Percentiles rank a stretch among this genome's conserved stretches.
These are phyloP conservation scores for Columba guinea DNA, from an alignment of 2,797 vertebrate genomes.

Conservation along the genomic window DNA sequence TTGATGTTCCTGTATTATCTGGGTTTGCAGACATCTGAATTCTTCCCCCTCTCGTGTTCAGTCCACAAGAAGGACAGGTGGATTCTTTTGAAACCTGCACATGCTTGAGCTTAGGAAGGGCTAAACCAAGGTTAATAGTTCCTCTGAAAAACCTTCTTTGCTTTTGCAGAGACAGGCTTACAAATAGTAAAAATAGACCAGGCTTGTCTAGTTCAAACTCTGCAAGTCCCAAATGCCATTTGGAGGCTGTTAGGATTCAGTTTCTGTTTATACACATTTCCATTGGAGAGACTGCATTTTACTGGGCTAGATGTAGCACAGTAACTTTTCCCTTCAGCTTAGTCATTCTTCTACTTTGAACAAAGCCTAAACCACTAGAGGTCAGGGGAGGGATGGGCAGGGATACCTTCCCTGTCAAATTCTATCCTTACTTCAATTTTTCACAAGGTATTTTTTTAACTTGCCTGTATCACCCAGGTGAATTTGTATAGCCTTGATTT, in stretches of 20 bases:
- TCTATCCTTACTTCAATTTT: no score
- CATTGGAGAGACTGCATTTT: neutral
- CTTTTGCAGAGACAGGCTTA: neutral
- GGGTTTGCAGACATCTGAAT: neutral
- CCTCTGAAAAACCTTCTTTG: neutral
- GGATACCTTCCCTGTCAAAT: neutral
- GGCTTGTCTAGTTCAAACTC: neutral
- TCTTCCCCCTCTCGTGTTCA: neutral
- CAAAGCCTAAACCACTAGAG: constrained; percentile 1
- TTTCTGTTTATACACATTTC: neutral
- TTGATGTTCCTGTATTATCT: neutral
- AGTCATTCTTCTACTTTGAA: neutral
- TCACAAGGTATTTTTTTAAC: neutral
- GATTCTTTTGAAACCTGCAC: neutral
- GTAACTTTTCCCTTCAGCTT: neutral
- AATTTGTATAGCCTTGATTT: neutral
- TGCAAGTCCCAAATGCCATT: neutral
- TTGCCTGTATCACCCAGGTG: neutral
- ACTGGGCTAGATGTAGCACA: neutral
- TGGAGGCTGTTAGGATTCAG: neutral
- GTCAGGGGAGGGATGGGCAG: neutral
- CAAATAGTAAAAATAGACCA: neutral
- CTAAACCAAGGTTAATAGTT: neutral
- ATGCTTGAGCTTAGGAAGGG: neutral
- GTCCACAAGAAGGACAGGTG: neutral